phyloP scores from a whole-genome alignment of 2,888 invertebrate genomes.

The Acrobasis repandana region DNA sequence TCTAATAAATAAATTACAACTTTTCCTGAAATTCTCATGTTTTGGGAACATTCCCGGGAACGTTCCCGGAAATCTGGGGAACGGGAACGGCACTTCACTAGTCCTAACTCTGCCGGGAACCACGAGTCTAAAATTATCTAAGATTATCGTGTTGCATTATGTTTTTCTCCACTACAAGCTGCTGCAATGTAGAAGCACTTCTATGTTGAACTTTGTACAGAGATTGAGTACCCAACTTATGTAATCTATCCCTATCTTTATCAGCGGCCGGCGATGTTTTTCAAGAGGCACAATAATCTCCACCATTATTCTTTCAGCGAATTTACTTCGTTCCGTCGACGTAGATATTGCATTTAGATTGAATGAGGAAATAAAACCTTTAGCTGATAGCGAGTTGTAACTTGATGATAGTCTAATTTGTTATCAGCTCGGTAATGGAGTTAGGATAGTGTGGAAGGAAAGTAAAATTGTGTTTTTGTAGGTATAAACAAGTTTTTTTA shows the following conservation, averaged over 20 bases:
- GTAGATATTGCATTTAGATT: slow-evolving; percentile 51
- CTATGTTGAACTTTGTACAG: background rate
- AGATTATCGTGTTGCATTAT: too few relatives aligned
- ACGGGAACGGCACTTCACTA: too few relatives aligned
- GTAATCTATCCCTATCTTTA: background rate
- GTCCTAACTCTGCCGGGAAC: too few relatives aligned
- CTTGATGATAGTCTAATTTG: slow-evolving; percentile 14
- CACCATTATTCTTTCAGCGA: slow-evolving; percentile 59
- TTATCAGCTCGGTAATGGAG: slow-evolving; percentile 9
- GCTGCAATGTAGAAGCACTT: too few relatives aligned
- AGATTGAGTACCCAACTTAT: background rate
- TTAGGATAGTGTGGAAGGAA: slow-evolving; percentile 4
- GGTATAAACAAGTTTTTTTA: too few relatives aligned
- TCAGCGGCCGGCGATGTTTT: slow-evolving; percentile 46
- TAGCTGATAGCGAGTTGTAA: slow-evolving; percentile 15
- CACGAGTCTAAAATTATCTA: too few relatives aligned
- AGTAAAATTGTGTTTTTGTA: background rate
- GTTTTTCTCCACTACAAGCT: too few relatives aligned
- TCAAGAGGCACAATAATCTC: slow-evolving; percentile 64
- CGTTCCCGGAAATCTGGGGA: too few relatives aligned
- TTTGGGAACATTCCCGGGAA: too few relatives aligned
- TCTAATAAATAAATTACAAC: too few relatives aligned
- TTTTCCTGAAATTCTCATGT: too few relatives aligned
- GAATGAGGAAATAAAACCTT: slow-evolving; percentile 38
- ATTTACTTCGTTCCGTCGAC: slow-evolving; percentile 50